phyloP scores from a whole-genome alignment of 2,888 invertebrate genomes.

The Rotaria macrura region DNA sequence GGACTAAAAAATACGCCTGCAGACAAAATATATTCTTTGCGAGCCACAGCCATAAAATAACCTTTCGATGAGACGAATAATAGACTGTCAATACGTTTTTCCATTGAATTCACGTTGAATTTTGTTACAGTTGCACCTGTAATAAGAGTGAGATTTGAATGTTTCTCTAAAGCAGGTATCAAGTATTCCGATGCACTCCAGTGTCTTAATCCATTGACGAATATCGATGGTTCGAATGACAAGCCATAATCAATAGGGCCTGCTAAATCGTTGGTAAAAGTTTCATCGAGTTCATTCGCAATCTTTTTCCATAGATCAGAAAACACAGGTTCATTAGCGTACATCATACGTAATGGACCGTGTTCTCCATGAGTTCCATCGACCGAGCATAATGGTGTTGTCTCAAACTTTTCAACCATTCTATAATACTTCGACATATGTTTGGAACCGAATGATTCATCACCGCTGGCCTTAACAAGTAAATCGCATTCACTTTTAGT shows the following conservation, averaged over 20 bases:
- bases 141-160: not conserved
- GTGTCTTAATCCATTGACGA: not conserved
- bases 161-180: not conserved
- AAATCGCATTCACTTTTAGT: not conserved
- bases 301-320: not conserved
- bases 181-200: not conserved
- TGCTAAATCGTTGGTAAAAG: not conserved
- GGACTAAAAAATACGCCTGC: not conserved
- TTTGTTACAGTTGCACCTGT: not conserved
- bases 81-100: not conserved
- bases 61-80: not conserved
- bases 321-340: not conserved
- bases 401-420: not conserved
- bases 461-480: not conserved
- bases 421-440: not conserved
- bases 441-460: not conserved
- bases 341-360: not conserved
- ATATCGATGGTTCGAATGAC: not conserved
- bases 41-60: not conserved
- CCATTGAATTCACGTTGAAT: not conserved
- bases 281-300: not conserved
- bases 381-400: not conserved
- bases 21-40: slow-evolving; percentile 6
- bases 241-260: not conserved
- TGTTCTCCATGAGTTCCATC: not conserved